Conservation (phyloP, 2,888 invertebrate genomes). For the Argyresthia albistria region DNA sequence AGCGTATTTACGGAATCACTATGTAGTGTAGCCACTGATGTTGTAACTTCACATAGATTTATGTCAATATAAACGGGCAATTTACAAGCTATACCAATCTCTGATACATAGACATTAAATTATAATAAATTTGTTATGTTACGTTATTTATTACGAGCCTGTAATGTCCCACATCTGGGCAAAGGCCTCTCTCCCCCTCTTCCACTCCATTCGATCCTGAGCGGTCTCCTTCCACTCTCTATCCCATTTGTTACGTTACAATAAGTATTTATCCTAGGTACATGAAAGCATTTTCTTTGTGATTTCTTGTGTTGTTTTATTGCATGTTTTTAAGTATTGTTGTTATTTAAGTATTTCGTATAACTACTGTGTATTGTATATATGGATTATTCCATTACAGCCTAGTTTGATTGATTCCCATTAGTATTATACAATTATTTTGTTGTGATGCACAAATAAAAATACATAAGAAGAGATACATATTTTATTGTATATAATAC, state of each 20-base stretch:
- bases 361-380: constrained; percentile 15
- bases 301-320: background rate
- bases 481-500: background rate
- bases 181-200: too few species aligned
- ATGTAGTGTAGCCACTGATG: constrained; percentile 20
- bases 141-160: too few species aligned
- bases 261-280: too few species aligned
- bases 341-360: constrained; percentile 9
- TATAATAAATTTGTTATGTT: too few species aligned
- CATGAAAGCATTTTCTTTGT: background rate
- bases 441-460: constrained; percentile 13
- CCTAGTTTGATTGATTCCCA: constrained; percentile 11
- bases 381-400: constrained; percentile 9
- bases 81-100: background rate
- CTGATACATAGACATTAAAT: background rate
- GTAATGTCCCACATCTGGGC: too few species aligned
- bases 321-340: background rate
- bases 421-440: constrained; percentile 6
- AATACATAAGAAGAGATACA: background rate
- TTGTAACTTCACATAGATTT: constrained; percentile 35
- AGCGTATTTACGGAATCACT: constrained; percentile 12
- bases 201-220: too few species aligned
- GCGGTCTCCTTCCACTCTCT: too few species aligned
- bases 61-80: constrained; percentile 6
- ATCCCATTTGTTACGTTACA: too few species aligned